These are phyloP conservation scores for Larimichthys polyactis DNA, from an alignment of 2,113 vertebrate species.

Conservation along the genomic window DNA sequence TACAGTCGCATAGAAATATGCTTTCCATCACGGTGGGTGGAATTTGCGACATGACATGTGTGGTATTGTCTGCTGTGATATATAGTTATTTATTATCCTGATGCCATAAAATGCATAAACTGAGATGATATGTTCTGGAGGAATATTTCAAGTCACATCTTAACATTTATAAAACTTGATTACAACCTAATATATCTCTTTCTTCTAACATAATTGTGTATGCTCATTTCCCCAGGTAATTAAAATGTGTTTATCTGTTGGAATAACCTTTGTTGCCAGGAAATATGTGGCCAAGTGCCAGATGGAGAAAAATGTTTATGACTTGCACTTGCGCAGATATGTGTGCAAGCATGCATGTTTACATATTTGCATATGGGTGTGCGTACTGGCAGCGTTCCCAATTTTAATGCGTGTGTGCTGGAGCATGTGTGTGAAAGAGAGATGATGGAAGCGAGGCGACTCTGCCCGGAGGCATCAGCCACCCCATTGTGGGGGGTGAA, in stretches of 20 bases:
- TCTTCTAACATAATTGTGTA: constrained; percentile 2
- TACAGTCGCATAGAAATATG: constrained; percentile 63
- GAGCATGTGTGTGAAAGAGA: neutral
- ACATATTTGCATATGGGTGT: constrained; percentile 28
- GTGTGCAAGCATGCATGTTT: constrained; percentile 15
- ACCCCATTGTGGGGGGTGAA: constrained; percentile 53
- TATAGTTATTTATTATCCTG: constrained; percentile 42
- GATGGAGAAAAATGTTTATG: constrained; percentile 35
- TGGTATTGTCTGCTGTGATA: constrained; percentile 45
- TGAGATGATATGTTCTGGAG: constrained; percentile 13
- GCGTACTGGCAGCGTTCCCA: constrained; percentile 10
- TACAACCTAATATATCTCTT: neutral
- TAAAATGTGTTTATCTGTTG: constrained; percentile 68
- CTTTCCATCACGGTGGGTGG: constrained; percentile 40
- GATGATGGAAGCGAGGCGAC: constrained; percentile 44
- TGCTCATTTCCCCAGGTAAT: constrained; percentile 55
- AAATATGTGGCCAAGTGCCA: constrained; percentile 19
- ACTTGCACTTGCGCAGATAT: neutral
- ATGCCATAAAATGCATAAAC: constrained; percentile 43
- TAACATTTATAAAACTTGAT: constrained; percentile 29
- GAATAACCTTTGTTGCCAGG: constrained; percentile 66
- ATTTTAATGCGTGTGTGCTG: neutral
- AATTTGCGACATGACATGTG: constrained; percentile 37
- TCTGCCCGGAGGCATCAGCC: constrained; percentile 61
- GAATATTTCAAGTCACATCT: constrained; percentile 17